A percentile compares a stretch with the other conserved stretches of the same genome.
phyloP scores from a whole-genome alignment of 2,797 vertebrate genomes.

The Helostoma temminkii region DNA sequence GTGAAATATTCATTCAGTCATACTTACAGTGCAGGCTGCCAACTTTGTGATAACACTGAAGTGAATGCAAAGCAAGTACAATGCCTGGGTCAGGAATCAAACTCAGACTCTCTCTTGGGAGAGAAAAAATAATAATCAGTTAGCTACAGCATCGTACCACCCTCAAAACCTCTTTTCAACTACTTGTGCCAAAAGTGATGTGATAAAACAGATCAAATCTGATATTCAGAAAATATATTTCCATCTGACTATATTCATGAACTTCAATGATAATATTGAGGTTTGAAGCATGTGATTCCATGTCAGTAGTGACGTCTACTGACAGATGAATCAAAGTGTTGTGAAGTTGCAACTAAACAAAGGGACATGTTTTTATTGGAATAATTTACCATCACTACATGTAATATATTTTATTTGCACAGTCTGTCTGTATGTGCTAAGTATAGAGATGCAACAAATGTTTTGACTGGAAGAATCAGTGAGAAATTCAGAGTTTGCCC shows the following conservation, averaged over 20 bases:
- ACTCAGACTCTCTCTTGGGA: slow-evolving; percentile 23
- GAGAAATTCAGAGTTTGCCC: slow-evolving; percentile 69
- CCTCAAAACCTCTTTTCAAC: slow-evolving; percentile 3
- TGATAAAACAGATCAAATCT: slow-evolving; percentile 7
- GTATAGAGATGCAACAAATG: not conserved
- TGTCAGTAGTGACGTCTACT: too few species aligned
- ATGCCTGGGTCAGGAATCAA: slow-evolving; percentile 19
- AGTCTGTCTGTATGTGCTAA: not conserved
- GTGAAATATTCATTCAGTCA: slow-evolving; percentile 41
- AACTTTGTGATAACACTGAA: slow-evolving; percentile 13
- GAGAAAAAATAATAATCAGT: slow-evolving; percentile 33
- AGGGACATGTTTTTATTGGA: not conserved
- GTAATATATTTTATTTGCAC: not conserved
- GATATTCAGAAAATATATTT: not conserved
- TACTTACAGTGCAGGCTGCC: slow-evolving; percentile 26
- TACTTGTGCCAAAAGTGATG: not conserved
- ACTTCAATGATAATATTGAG: not conserved
- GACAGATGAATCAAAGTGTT: too few species aligned
- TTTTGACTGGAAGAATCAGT: not conserved
- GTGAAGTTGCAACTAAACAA: not conserved
- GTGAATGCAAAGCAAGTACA: slow-evolving; percentile 16
- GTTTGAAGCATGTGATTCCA: too few species aligned
- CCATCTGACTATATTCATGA: not conserved
- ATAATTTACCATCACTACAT: not conserved
- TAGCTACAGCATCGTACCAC: not conserved